These are phyloP conservation scores for Xestobium rufovillosum DNA, from an alignment of 2,888 invertebrate species.

Conservation along the genomic window DNA sequence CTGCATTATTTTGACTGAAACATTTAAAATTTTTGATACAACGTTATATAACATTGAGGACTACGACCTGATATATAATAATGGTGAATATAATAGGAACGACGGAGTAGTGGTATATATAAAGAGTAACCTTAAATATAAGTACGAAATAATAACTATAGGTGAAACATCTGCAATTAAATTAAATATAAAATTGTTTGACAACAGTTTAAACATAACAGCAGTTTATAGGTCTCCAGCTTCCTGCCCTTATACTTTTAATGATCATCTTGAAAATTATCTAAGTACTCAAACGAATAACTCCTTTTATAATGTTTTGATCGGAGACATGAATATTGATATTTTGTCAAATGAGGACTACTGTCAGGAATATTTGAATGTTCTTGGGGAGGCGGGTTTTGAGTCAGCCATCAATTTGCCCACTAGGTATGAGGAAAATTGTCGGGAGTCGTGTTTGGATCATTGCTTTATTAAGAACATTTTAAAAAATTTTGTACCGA, in stretches of 20 bases:
- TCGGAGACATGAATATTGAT: constrained; percentile 1
- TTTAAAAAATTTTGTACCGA: background rate
- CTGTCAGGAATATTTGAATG: background rate
- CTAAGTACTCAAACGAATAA: background rate
- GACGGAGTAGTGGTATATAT: background rate
- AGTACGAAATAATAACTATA: background rate
- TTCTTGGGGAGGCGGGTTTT: background rate
- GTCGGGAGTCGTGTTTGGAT: background rate
- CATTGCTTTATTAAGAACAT: background rate
- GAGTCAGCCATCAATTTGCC: background rate
- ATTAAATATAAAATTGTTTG: background rate
- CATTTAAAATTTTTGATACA: background rate
- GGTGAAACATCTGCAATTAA: background rate
- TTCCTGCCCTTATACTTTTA: background rate
- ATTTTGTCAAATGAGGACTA: background rate
- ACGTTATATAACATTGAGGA: constrained; percentile 1
- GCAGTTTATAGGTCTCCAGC: background rate
- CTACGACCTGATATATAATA: constrained; percentile 1
- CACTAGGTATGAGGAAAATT: background rate
- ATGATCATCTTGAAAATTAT: background rate
- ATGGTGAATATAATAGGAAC: background rate
- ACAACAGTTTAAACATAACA: background rate
- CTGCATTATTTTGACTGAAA: background rate
- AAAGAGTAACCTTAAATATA: background rate
- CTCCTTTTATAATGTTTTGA: background rate